Evolutionary conservation across 2,888 invertebrate species (phyloP).

Genomic region (Eudasyphora cyanicolor): DNA sequence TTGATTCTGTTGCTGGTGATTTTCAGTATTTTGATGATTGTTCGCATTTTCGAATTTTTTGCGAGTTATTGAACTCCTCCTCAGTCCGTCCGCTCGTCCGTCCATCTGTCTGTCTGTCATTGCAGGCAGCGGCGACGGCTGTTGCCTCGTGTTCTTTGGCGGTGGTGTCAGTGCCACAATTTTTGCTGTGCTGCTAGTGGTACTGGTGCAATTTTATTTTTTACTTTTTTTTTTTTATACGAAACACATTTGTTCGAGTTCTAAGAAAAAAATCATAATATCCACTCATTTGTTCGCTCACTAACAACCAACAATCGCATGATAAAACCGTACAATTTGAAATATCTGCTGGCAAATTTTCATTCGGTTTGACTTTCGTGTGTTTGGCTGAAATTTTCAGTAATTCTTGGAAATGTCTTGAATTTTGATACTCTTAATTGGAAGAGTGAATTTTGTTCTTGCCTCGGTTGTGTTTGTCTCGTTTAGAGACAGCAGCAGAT

Average conservation of each 20-base stretch:
- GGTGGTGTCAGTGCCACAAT: not conserved
- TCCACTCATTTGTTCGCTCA: not conserved
- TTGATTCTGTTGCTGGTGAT: not conserved
- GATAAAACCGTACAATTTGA: conserved; percentile 21
- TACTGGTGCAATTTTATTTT: no score
- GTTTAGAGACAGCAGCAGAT: no score
- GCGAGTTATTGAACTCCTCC: conserved; percentile 57
- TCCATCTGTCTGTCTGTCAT: not conserved
- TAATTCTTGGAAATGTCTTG: not conserved
- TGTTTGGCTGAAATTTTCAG: not conserved
- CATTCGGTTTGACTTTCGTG: not conserved
- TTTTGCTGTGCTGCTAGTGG: not conserved
- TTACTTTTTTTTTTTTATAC: no score
- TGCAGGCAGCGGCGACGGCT: not conserved
- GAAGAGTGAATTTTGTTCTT: no score
- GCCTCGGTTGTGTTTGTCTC: no score
- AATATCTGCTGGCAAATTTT: conserved; percentile 11
- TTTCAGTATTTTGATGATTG: conserved; percentile 48
- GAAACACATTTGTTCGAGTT: conserved; percentile 52
- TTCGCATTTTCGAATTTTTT: conserved; percentile 38
- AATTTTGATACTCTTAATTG: conserved; percentile 3
- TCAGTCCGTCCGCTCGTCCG: not conserved
- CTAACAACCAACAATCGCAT: conserved; percentile 19
- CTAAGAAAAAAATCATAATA: conserved; percentile 41
- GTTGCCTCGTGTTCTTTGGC: not conserved